A percentile compares a stretch with the other conserved stretches of the same genome.
These are phyloP conservation scores for Hypolimnas misippus DNA, from an alignment of 2,888 invertebrate genomes.

Conservation along the genomic window DNA sequence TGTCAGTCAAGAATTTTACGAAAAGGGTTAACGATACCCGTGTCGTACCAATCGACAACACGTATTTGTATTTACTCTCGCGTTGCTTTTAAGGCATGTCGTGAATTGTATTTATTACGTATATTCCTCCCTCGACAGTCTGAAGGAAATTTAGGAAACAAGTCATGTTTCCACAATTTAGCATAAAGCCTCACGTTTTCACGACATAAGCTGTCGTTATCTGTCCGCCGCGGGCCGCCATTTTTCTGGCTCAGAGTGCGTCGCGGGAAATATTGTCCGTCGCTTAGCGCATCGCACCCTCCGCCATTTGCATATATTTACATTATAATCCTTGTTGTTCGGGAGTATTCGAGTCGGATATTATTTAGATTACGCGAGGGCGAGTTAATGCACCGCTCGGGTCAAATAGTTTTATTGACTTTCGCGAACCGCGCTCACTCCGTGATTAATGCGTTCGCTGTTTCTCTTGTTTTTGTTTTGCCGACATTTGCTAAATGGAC, in stretches of 20 bases:
- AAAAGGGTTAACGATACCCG: neutral
- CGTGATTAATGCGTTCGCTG: slow-evolving; percentile 33
- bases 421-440: slow-evolving; percentile 25
- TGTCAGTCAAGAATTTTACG: neutral
- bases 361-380: slow-evolving; percentile 49
- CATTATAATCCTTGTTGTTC: slow-evolving; percentile 70
- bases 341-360: slow-evolving; percentile 52
- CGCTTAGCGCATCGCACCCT: slow-evolving; percentile 52
- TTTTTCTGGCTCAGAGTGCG: slow-evolving; percentile 54
- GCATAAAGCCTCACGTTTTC: slow-evolving; percentile 64
- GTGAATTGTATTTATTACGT: slow-evolving; percentile 51
- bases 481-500: slow-evolving; percentile 29
- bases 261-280: slow-evolving; percentile 50
- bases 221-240: slow-evolving; percentile 51
- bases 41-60: neutral
- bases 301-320: slow-evolving; percentile 74
- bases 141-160: slow-evolving; percentile 54
- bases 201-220: slow-evolving; percentile 69
- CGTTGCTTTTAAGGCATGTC: slow-evolving; percentile 29
- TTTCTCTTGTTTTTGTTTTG: slow-evolving; percentile 34
- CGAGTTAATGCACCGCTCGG: slow-evolving; percentile 46
- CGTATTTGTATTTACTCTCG: neutral
- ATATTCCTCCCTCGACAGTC: slow-evolving; percentile 51
- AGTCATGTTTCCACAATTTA: slow-evolving; percentile 70
- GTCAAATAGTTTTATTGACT: slow-evolving; percentile 49